Percentiles rank a stretch among this genome's conserved stretches.
Evolutionary conservation across 1,140 invertebrate species (phyloP).

Genomic region (Wasmannia auropunctata): DNA sequence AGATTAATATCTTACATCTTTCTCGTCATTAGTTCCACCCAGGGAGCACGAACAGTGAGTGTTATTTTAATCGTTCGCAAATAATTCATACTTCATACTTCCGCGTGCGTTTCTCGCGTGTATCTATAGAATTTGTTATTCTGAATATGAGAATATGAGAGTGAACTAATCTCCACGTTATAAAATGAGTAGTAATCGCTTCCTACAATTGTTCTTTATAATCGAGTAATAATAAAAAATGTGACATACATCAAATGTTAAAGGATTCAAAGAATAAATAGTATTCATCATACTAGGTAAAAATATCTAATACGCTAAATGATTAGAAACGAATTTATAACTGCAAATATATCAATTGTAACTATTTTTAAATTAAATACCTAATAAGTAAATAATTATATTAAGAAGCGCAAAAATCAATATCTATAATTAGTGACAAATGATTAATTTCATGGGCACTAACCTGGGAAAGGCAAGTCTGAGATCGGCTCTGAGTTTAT

Average conservation of each 20-base stretch:
- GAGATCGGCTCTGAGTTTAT: slow-evolving; percentile 94
- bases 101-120: slow-evolving; percentile 37
- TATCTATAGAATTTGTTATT: background rate
- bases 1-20: slow-evolving; percentile 65
- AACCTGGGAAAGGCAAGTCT: slow-evolving; percentile 95
- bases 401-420: background rate
- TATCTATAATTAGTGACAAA: background rate
- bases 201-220: background rate
- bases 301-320: no score
- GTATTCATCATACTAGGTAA: no score
- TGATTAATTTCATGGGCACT: slow-evolving; percentile 43
- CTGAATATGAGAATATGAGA: slow-evolving; percentile 58
- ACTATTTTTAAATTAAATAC: no score
- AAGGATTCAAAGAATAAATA: background rate
- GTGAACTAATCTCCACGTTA: background rate
- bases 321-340: no score
- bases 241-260: background rate
- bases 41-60: slow-evolving; percentile 33
- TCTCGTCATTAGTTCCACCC: slow-evolving; percentile 64
- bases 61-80: slow-evolving; percentile 63
- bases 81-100: slow-evolving; percentile 53
- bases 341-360: no score
- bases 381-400: background rate
- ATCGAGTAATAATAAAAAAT: background rate
- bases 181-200: slow-evolving; percentile 2